phyloP scores from a whole-genome alignment of 1,140 invertebrate species.

The Drosophila novamexicana region DNA sequence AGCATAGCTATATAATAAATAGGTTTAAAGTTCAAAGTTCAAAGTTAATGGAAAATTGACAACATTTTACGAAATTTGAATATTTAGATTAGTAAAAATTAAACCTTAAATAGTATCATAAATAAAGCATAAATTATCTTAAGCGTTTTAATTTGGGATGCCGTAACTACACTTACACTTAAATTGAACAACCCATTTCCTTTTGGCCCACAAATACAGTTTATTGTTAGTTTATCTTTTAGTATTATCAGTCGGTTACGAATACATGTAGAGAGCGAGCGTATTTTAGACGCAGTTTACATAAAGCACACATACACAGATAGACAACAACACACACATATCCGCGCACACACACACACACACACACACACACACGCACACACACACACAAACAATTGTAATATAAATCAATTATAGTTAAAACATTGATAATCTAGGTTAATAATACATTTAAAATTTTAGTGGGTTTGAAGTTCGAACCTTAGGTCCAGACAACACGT shows the following conservation, averaged over 20 bases:
- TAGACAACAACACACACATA: neutral
- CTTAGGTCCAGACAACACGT: slow-evolving; percentile 73
- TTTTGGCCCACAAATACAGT: slow-evolving; percentile 38
- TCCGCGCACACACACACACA: neutral
- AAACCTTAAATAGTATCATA: too few species aligned
- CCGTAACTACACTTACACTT: neutral
- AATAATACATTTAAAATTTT: slow-evolving; percentile 63
- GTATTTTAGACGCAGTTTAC: slow-evolving; percentile 1
- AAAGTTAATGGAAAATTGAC: too few species aligned
- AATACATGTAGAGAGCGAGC: slow-evolving; percentile 8
- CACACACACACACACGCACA: neutral
- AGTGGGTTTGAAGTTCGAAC: slow-evolving; percentile 16
- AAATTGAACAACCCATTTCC: slow-evolving; percentile 24
- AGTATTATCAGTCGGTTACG: slow-evolving; percentile 46
- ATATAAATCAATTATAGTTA: slow-evolving; percentile 36
- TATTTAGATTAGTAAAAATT: too few species aligned
- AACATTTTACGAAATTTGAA: too few species aligned
- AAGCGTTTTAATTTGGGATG: too few species aligned
- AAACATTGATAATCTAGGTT: slow-evolving; percentile 35
- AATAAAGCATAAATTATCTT: too few species aligned
- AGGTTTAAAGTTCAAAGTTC: too few species aligned
- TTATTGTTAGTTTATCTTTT: slow-evolving; percentile 54
- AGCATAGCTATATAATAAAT: too few species aligned
- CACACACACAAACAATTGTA: neutral
- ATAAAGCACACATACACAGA: neutral